Percentiles rank a stretch among this genome's conserved stretches.
Conservation (phyloP, 1,140 invertebrate genomes). For the Dermatophagoides farinae region DNA sequence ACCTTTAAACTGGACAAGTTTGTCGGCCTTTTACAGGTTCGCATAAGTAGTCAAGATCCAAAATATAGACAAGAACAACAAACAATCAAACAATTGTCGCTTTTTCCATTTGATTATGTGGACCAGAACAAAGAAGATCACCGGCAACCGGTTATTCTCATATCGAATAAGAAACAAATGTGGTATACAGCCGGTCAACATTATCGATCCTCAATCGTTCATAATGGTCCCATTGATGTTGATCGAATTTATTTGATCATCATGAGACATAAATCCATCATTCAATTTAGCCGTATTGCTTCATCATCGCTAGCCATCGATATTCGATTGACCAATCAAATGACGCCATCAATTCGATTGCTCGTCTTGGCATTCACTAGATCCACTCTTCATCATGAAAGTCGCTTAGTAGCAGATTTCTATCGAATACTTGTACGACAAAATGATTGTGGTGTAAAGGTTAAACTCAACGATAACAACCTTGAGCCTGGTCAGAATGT, state of each 20-base stretch:
- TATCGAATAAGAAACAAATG: not conserved
- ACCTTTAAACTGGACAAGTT: not conserved
- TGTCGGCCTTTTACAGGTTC: not conserved
- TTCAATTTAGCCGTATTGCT: not conserved
- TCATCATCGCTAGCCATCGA: not conserved
- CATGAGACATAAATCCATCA: slow-evolving; percentile 7
- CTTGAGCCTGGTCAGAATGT: slow-evolving; percentile 11
- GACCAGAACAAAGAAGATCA: not conserved
- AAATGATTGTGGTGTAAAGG: slow-evolving; percentile 8
- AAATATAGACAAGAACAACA: not conserved
- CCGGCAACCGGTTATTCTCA: not conserved
- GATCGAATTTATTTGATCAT: slow-evolving; percentile 4
- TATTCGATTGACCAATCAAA: slow-evolving; percentile 19
- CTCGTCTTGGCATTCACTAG: slow-evolving; percentile 19
- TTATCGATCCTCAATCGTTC: not conserved
- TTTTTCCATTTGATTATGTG: not conserved
- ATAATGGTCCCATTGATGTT: not conserved
- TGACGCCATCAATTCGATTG: slow-evolving; percentile 22
- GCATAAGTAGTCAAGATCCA: not conserved
- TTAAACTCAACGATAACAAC: not conserved
- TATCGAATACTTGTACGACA: slow-evolving; percentile 20
- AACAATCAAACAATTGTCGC: not conserved
- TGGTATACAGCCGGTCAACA: not conserved
- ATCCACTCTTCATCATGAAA: slow-evolving; percentile 12
- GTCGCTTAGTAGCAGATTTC: slow-evolving; percentile 22